Conservation (phyloP, 1,140 invertebrate species). For the Pseudachorutes palmiensis region DNA sequence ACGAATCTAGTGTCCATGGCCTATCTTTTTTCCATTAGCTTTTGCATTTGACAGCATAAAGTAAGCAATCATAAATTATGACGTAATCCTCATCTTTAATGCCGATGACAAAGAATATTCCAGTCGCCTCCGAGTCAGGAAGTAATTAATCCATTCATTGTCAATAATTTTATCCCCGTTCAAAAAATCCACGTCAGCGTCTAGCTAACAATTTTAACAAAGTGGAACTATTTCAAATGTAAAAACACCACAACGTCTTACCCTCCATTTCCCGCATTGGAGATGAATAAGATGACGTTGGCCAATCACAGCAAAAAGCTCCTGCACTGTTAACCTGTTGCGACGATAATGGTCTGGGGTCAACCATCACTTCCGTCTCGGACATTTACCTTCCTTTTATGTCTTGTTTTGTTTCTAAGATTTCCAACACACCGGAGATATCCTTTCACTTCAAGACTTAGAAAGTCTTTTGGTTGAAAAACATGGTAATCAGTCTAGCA, state of each 20-base stretch:
- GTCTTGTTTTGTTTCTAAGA: no score
- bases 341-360: constrained; percentile 24
- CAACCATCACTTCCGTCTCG: no score
- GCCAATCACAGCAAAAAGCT: constrained; percentile 39
- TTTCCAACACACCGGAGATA: no score
- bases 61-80: background rate
- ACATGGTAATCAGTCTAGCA: no score
- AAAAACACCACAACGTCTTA: constrained; percentile 10
- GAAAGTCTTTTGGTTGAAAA: no score
- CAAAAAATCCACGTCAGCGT: background rate
- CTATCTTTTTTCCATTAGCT: background rate
- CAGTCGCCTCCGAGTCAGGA: background rate
- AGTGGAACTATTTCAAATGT: background rate
- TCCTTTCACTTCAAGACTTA: no score
- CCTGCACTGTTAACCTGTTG: constrained; percentile 16
- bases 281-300: constrained; percentile 33
- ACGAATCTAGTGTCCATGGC: background rate
- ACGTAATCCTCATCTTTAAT: background rate
- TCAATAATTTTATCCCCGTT: background rate
- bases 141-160: no score
- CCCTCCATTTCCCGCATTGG: constrained; percentile 41
- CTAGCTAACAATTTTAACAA: constrained; percentile 9
- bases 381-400: no score
- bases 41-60: background rate
- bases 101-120: background rate